Percentiles rank a stretch among this genome's conserved stretches.
phyloP scores from a whole-genome alignment of 2,888 invertebrate genomes.

The Operophtera brumata region DNA sequence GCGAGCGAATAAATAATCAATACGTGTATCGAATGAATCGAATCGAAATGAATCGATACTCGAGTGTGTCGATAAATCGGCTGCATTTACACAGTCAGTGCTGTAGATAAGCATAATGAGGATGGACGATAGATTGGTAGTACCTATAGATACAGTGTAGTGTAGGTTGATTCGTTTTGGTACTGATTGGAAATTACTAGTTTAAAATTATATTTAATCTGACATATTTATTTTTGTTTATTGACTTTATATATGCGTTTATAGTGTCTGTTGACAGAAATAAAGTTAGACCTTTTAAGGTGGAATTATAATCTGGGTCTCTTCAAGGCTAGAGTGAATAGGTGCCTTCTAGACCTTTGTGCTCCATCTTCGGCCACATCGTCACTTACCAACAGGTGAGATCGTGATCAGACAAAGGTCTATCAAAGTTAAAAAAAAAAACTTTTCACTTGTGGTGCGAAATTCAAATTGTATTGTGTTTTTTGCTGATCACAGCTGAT shows the following conservation, averaged over 20 bases:
- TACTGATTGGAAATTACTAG: constrained; percentile 2
- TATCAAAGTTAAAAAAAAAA: too few species aligned
- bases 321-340: too few species aligned
- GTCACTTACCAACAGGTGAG: too few species aligned
- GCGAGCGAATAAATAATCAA: constrained; percentile 66
- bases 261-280: neutral
- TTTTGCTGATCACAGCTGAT: too few species aligned
- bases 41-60: constrained; percentile 48
- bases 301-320: too few species aligned
- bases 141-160: constrained; percentile 3
- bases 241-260: neutral
- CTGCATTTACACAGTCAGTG: constrained; percentile 22
- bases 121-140: constrained; percentile 7
- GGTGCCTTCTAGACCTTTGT: too few species aligned
- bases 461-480: too few species aligned
- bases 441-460: neutral
- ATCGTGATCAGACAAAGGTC: too few species aligned
- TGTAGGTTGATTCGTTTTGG: constrained; percentile 10
- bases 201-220: constrained; percentile 5
- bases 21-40: constrained; percentile 55
- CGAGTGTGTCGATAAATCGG: constrained; percentile 17
- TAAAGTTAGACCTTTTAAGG: too few species aligned
- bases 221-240: constrained; percentile 3
- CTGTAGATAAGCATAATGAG: constrained; percentile 20
- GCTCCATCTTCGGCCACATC: too few species aligned